Evolutionary conservation across 30 jellyfish, hydroid and myxozoan species (phyloP).

Genomic region (Calvadosia cruxmelitensis): DNA sequence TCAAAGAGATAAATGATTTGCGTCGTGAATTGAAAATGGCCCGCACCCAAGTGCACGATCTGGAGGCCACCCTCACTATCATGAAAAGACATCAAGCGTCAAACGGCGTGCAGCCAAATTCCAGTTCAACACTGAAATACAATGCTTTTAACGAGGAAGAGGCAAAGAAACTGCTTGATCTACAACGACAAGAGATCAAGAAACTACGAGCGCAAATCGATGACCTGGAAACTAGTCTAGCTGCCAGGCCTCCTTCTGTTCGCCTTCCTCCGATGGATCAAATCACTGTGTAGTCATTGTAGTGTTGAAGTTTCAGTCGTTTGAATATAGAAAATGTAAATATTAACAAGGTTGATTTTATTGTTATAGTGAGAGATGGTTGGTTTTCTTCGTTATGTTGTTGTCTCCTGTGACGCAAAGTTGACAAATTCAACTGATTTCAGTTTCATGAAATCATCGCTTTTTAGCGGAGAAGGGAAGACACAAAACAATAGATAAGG

Average conservation of each 20-base stretch:
- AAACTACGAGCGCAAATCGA: constrained; percentile 56
- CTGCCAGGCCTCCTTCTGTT: constrained; percentile 92
- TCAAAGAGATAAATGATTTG: constrained; percentile 84
- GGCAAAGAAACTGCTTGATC: constrained; percentile 64
- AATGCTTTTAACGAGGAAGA: constrained; percentile 43
- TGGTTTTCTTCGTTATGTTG: neutral
- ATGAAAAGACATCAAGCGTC: constrained; percentile 50
- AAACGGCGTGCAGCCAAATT: constrained; percentile 9
- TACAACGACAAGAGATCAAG: constrained; percentile 77
- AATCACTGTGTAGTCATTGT: neutral
- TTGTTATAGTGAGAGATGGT: neutral
- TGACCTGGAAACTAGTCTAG: constrained; percentile 72
- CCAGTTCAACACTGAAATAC: constrained; percentile 11
- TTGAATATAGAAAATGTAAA: neutral
- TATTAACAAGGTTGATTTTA: neutral
- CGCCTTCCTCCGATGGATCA: constrained; percentile 75
- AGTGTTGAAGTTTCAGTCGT: neutral
- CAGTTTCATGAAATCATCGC: no score
- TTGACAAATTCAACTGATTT: no score
- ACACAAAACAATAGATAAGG: no score
- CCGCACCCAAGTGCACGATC: constrained; percentile 82
- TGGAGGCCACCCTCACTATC: constrained; percentile 68
- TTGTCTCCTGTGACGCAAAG: no score
- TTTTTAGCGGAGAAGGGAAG: no score
- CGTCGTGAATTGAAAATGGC: constrained; percentile 83